These are phyloP conservation scores for Lasioglossum malachurum DNA, from an alignment of 2,888 invertebrate genomes.

Conservation along the genomic window DNA sequence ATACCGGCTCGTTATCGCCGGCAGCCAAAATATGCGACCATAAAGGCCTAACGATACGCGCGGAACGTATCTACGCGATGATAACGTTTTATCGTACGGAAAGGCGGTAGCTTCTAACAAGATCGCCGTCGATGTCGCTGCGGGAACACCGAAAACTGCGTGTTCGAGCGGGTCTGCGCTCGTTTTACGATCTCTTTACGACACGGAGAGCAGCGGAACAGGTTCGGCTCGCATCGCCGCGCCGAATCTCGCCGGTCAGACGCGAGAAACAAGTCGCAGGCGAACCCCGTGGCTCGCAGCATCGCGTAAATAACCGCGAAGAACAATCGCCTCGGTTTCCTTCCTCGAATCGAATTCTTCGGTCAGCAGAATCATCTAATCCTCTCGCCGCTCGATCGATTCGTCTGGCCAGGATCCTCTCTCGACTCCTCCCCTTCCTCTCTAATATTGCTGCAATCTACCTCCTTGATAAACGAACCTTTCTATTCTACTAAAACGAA, in stretches of 20 bases:
- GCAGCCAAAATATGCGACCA: neutral
- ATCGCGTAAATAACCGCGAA: neutral
- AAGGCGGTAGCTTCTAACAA: neutral
- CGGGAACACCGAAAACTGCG: slow-evolving; percentile 33
- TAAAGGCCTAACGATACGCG: neutral
- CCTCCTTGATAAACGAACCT: neutral
- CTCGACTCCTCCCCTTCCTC: neutral
- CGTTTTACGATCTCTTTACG: slow-evolving; percentile 52
- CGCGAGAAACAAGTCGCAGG: neutral
- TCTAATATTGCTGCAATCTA: neutral
- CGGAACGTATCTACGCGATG: neutral
- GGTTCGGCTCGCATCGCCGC: slow-evolving; percentile 42
- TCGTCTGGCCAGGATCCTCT: neutral
- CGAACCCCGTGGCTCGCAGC: neutral
- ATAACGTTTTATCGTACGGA: neutral
- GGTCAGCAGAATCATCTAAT: slow-evolving; percentile 1
- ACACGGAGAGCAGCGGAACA: slow-evolving; percentile 41
- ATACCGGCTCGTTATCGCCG: neutral
- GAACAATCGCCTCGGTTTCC: neutral
- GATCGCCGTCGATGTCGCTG: neutral
- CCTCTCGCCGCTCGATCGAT: slow-evolving; percentile 1
- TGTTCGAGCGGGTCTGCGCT: slow-evolving; percentile 5
- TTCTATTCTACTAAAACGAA: slow-evolving; percentile 13
- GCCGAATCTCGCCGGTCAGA: slow-evolving; percentile 31
- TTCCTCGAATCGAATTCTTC: neutral